Percentiles rank a stretch among this genome's conserved stretches.
These are phyloP conservation scores for Pyrrhura leucotis DNA, from an alignment of 2,797 vertebrate genomes.

Conservation along the genomic window DNA sequence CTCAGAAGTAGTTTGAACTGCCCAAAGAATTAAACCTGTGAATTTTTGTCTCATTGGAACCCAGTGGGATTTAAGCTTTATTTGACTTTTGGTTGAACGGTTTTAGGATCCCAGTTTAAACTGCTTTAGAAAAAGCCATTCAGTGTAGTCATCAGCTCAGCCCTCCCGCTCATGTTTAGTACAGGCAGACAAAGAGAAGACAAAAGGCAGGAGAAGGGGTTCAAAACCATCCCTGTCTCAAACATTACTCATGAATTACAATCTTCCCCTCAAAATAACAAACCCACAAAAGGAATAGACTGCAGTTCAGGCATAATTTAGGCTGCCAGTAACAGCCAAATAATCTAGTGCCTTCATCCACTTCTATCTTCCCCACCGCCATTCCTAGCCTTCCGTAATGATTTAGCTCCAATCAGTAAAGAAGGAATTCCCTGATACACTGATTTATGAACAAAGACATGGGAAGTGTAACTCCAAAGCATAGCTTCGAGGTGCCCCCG, in stretches of 20 bases:
- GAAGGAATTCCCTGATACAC: background rate
- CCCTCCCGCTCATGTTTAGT: rapidly evolving
- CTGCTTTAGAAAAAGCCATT: background rate
- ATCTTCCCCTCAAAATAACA: background rate
- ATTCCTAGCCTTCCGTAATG: background rate
- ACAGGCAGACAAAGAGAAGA: background rate
- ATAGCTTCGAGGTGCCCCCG: background rate
- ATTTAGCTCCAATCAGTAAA: background rate
- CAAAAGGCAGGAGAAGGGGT: background rate
- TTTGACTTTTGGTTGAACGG: background rate
- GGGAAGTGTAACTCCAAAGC: background rate
- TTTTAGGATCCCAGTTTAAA: background rate
- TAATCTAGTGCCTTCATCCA: background rate
- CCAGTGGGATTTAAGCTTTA: background rate
- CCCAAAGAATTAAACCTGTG: background rate
- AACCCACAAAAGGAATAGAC: background rate
- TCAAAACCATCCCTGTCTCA: background rate
- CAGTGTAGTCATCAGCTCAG: background rate
- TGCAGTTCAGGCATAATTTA: background rate
- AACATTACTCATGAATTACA: background rate
- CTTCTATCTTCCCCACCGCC: background rate
- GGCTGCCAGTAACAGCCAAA: background rate
- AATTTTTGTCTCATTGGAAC: background rate
- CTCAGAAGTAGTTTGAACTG: background rate
- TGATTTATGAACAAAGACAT: background rate